Base-by-base conservation (phyloP, 2,888 invertebrate genomes). In the Cheilosia urbana region DNA sequence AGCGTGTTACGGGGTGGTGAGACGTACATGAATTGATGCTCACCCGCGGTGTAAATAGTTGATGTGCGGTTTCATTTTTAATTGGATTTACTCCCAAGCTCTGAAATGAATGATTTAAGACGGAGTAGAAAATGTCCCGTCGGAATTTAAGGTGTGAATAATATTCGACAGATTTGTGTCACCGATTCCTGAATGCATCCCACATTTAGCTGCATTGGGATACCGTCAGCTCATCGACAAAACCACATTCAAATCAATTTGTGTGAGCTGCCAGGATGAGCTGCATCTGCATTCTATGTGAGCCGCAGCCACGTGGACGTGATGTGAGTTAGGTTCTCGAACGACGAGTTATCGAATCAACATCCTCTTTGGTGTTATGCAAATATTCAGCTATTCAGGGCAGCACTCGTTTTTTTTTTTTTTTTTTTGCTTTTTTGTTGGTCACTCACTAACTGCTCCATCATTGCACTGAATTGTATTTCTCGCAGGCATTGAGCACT, bases 381-480 rank as follows among this genome's bases (percentile, higher is more conserved):
- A 85, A 85, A 77, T 80, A 71, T 80, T 65, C 65, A 75, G 71
- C 69, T 69, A 58, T 76, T 45, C 55, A 40, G 51, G 45, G 60
- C 55, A 42, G 40, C n/a, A 47, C 9, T 42, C 13, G 45, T 78
- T 76, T 58, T 58, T 40, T 58, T 60, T n/a, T n/a, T n/a, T n/a
- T n/a, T n/a, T n/a, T n/a, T n/a, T 66, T 19, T 60, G 45, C 11
- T 30, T 60, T 30, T 60, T 7, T n/a, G n/a, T 62, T 15, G 27
- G 30, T 68, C 76, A 53, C 75, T 65, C 80, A 72, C 76, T 81
- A 77, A 81, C 76, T 66, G 76, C 76, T 72, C 81, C 76, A 77
- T 81, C 81, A 85, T 77, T 62, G 69, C 71, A 72, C 27, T 76
- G 84, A 80, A 76, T 80, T 80, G 80, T 76, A 60, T 60, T 66